Percentiles rank a stretch among this genome's conserved stretches.
These are phyloP conservation scores for Gymnodraco acuticeps DNA, from an alignment of 2,797 vertebrate genomes.

Conservation along the genomic window DNA sequence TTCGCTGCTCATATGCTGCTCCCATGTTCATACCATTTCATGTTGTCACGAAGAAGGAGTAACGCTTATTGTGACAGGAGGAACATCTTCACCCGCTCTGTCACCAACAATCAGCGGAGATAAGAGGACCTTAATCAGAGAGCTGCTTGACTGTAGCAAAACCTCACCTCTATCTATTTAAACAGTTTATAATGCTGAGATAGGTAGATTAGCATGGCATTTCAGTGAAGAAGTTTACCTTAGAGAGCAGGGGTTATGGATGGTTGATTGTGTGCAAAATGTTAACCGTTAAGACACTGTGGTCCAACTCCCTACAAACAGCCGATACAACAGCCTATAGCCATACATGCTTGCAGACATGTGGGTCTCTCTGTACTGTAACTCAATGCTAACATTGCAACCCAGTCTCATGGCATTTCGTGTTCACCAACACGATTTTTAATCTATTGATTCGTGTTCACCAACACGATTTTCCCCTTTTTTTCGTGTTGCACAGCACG, in stretches of 20 bases:
- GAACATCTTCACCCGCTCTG: conserved; percentile 61
- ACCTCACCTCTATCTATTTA: conserved; percentile 47
- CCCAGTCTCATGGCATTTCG: too few relatives aligned
- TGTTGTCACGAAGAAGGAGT: conserved; percentile 42
- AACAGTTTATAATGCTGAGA: conserved; percentile 38
- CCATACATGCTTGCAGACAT: too few relatives aligned
- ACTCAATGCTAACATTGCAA: too few relatives aligned
- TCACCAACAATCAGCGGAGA: conserved; percentile 56
- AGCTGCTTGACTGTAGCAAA: conserved; percentile 53
- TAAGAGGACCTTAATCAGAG: conserved; percentile 56
- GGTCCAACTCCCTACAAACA: not conserved
- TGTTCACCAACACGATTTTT: too few relatives aligned
- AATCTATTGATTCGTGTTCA: too few relatives aligned
- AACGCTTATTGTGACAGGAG: conserved; percentile 49
- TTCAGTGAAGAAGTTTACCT: conserved; percentile 26
- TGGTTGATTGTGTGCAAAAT: not conserved
- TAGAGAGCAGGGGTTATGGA: conserved; percentile 11
- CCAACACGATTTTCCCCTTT: too few relatives aligned
- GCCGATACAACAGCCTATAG: too few relatives aligned
- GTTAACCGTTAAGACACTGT: not conserved
- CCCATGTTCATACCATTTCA: conserved; percentile 5
- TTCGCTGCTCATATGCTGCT: conserved; percentile 5
- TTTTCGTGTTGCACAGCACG: too few relatives aligned
- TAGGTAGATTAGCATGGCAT: conserved; percentile 21
- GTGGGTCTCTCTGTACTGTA: too few relatives aligned